Evolutionary conservation across 2,888 invertebrate genomes (phyloP).

Genomic region (Habroteleia sp.): DNA sequence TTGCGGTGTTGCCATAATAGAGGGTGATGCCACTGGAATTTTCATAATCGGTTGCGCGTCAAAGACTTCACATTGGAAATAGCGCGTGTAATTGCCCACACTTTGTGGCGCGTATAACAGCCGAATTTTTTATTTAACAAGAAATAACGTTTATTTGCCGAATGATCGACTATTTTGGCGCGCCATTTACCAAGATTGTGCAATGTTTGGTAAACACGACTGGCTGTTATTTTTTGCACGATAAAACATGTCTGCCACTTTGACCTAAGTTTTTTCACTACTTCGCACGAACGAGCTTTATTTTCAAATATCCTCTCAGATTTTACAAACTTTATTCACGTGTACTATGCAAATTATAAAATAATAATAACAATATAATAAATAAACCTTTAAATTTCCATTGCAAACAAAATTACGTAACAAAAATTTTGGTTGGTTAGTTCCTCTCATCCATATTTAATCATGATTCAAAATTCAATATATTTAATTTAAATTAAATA

Average conservation of each 20-base stretch:
- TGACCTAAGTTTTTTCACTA: neutral
- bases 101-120: constrained; percentile 17
- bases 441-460: no score
- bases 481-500: no score
- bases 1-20: constrained; percentile 20
- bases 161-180: constrained; percentile 1
- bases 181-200: constrained; percentile 17
- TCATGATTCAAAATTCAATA: no score
- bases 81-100: constrained; percentile 36
- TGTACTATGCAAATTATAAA: no score
- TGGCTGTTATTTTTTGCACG: neutral
- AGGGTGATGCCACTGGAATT: constrained; percentile 34
- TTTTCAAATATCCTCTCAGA: no score
- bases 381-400: no score
- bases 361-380: no score
- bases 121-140: constrained; percentile 20
- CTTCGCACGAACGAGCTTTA: no score
- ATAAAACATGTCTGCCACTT: constrained; percentile 2
- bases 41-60: constrained; percentile 47
- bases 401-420: no score
- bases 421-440: no score
- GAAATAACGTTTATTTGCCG: constrained; percentile 16
- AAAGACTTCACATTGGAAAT: constrained; percentile 36
- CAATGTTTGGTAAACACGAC: constrained; percentile 3
- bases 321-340: no score